Conservation (phyloP, 2,797 vertebrate genomes). For the Peromyscus eremicus region DNA sequence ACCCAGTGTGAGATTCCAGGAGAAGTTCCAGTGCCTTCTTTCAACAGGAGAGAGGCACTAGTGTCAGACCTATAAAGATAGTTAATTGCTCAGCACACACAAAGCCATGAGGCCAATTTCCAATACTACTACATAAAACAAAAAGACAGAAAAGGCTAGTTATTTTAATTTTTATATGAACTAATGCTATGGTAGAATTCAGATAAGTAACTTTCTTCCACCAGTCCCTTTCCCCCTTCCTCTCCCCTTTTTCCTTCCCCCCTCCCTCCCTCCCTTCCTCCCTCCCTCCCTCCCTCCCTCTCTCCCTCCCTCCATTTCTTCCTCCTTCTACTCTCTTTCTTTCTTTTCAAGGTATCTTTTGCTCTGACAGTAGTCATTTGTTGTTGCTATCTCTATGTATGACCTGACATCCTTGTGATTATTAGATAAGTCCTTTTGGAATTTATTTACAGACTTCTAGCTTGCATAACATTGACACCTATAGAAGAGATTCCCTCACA, state of each 20-base stretch:
- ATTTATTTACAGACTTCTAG: background rate
- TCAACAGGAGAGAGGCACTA: background rate
- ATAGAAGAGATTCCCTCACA: background rate
- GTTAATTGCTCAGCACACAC: too few relatives aligned
- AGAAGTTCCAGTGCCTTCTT: background rate
- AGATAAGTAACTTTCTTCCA: background rate
- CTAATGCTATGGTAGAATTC: background rate
- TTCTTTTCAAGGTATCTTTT: background rate
- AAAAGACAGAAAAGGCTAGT: background rate
- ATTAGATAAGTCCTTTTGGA: background rate
- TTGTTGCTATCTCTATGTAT: background rate
- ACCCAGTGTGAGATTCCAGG: background rate
- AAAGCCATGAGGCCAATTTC: background rate
- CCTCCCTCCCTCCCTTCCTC: background rate
- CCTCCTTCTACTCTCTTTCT: rapidly evolving
- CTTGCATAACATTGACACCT: background rate
- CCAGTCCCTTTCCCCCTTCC: background rate
- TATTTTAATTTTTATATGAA: background rate
- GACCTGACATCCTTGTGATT: background rate
- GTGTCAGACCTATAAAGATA: background rate
- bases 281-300: rapidly evolving
- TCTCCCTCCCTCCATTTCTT: rapidly evolving
- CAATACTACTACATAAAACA: background rate
- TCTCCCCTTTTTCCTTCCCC: too few relatives aligned
- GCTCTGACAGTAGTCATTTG: too few relatives aligned